These are phyloP conservation scores for Cryptoprocta ferox DNA, from an alignment of 2,797 vertebrate species.

Conservation along the genomic window DNA sequence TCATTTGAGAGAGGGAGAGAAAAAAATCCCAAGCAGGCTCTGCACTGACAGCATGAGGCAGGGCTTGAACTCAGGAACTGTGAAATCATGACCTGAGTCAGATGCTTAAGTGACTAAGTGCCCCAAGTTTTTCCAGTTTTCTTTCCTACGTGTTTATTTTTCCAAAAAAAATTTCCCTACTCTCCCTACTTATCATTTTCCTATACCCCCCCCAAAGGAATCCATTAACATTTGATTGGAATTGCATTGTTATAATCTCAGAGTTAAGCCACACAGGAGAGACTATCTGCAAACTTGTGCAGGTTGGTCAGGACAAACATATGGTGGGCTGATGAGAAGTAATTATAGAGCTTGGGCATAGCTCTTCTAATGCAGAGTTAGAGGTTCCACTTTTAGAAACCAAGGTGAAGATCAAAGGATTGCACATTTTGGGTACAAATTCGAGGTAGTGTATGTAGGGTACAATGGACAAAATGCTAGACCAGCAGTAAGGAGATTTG, in stretches of 20 bases:
- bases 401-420: neutral
- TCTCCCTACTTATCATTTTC: neutral
- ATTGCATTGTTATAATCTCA: neutral
- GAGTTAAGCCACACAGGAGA: neutral
- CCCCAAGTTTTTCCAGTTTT: no score
- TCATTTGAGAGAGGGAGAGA: no score
- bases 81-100: no score
- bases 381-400: neutral
- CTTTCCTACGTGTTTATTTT: neutral
- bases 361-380: neutral
- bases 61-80: no score
- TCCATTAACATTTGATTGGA: neutral
- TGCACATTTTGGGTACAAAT: neutral
- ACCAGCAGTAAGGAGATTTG: neutral
- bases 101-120: no score
- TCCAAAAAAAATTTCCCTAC: neutral
- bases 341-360: neutral
- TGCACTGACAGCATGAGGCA: no score
- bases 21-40: no score
- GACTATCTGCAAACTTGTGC: neutral
- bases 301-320: neutral
- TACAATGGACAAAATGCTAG: neutral
- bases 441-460: neutral
- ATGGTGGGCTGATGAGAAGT: neutral
- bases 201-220: neutral